Evolutionary conservation across 2,797 vertebrate species (phyloP).

Genomic region (Cirrhinus molitorella): DNA sequence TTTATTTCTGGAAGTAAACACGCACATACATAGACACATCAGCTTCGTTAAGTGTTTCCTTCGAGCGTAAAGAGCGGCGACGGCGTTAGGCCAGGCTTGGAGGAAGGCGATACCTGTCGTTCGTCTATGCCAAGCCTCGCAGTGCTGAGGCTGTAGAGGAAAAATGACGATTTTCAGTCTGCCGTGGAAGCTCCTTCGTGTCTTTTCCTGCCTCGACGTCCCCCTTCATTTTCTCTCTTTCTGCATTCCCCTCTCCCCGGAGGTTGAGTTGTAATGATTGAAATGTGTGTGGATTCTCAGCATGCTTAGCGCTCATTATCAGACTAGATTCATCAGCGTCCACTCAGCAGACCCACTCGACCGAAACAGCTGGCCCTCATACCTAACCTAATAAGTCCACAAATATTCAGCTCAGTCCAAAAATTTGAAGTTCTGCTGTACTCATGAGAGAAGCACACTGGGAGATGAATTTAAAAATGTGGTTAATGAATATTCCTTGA

Average conservation of each 20-base stretch:
- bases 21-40: constrained; percentile 50
- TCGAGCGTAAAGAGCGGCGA: constrained; percentile 61
- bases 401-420: constrained; percentile 55
- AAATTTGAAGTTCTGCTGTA: constrained; percentile 4
- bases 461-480: constrained; percentile 5
- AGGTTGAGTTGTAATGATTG: constrained; percentile 57
- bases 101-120: constrained; percentile 66
- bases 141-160: constrained; percentile 3
- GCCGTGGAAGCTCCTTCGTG: not conserved
- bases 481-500: constrained; percentile 12
- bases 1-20: constrained; percentile 60
- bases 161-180: constrained; percentile 23
- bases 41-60: constrained; percentile 66
- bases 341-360: constrained; percentile 56
- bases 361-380: constrained; percentile 56
- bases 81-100: constrained; percentile 14
- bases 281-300: constrained; percentile 64
- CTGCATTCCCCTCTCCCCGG: not conserved
- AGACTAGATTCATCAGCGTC: constrained; percentile 60
- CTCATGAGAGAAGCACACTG: constrained; percentile 24
- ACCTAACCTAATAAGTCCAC: constrained; percentile 52
- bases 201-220: constrained; percentile 3
- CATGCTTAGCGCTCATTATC: constrained; percentile 62
- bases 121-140: constrained; percentile 37
- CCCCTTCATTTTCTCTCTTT: not conserved